A percentile compares a stretch with the other conserved stretches of the same genome.
These are phyloP conservation scores for Chymomyza amoena DNA, from an alignment of 2,888 invertebrate species.

Conservation along the genomic window DNA sequence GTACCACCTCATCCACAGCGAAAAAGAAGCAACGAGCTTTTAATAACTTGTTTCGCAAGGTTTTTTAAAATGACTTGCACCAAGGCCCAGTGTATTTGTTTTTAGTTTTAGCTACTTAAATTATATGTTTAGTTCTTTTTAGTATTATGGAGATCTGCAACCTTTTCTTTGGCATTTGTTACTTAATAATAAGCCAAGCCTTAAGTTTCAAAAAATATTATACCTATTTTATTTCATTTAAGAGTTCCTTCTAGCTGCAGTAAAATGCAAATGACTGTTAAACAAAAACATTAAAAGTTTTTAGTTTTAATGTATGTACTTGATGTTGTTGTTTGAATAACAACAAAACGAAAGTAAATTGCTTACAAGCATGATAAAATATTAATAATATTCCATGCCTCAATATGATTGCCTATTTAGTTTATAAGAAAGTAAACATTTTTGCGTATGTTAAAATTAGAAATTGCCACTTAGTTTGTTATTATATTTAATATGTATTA, in stretches of 20 bases:
- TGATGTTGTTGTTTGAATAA: background rate
- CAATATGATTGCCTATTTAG: background rate
- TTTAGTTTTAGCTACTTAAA: background rate
- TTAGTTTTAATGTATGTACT: background rate
- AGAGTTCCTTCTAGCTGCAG: constrained; percentile 63
- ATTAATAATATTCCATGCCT: background rate
- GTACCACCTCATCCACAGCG: constrained; percentile 69
- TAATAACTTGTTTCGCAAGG: constrained; percentile 88
- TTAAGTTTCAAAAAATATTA: background rate
- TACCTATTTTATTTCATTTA: constrained; percentile 27
- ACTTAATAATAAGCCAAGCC: background rate
- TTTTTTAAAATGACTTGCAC: constrained; percentile 81
- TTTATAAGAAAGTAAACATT: background rate
- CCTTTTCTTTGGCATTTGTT: background rate
- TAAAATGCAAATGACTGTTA: constrained; percentile 60
- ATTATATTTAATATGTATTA: background rate
- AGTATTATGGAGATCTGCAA: background rate
- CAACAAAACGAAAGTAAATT: background rate
- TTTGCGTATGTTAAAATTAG: too few species aligned
- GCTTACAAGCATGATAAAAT: background rate
- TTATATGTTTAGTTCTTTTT: background rate
- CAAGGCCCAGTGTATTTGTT: background rate
- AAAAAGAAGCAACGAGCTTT: constrained; percentile 84
- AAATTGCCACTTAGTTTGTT: background rate
- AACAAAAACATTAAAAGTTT: constrained; percentile 24